Percentiles rank a stretch among this genome's conserved stretches.
Evolutionary conservation across 2,113 vertebrate species (phyloP).

Genomic region (Mobula hypostoma): DNA sequence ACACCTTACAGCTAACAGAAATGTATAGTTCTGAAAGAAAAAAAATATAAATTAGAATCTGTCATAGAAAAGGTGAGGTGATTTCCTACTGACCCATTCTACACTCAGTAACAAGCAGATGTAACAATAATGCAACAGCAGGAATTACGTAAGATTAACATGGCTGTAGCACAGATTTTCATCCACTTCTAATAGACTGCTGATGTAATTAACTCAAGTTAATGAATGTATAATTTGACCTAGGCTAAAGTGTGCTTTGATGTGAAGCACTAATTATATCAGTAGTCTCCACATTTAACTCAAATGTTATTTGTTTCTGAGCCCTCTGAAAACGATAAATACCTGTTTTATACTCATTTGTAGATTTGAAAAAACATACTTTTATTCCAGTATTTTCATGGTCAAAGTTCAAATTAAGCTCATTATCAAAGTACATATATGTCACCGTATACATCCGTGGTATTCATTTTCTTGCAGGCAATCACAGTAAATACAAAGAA

Average conservation of each 20-base stretch:
- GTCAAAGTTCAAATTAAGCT: not conserved
- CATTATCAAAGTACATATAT: too few species aligned
- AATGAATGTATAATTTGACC: conserved; percentile 16
- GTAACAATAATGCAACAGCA: not conserved
- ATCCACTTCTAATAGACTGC: conserved; percentile 26
- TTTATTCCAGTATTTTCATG: not conserved
- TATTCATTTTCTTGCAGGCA: too few species aligned
- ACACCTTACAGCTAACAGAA: not conserved
- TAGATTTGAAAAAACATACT: not conserved
- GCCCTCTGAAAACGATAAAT: not conserved
- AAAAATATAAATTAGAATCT: not conserved
- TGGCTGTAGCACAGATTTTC: not conserved
- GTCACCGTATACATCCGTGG: too few species aligned
- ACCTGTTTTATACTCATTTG: not conserved
- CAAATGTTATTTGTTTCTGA: not conserved
- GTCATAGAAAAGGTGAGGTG: not conserved
- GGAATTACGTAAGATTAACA: not conserved
- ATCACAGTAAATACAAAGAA: too few species aligned
- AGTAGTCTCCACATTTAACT: conserved; percentile 12
- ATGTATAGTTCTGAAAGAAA: not conserved
- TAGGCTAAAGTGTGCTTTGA: conserved; percentile 32
- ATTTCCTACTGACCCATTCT: not conserved
- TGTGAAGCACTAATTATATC: conserved; percentile 9
- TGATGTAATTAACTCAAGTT: conserved; percentile 16
- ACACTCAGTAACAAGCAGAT: not conserved